Evolutionary conservation across 2,888 invertebrate genomes (phyloP), one percentile per base, ranked within the genome.

Genomic region (Schrankia costaestrigalis): DNA sequence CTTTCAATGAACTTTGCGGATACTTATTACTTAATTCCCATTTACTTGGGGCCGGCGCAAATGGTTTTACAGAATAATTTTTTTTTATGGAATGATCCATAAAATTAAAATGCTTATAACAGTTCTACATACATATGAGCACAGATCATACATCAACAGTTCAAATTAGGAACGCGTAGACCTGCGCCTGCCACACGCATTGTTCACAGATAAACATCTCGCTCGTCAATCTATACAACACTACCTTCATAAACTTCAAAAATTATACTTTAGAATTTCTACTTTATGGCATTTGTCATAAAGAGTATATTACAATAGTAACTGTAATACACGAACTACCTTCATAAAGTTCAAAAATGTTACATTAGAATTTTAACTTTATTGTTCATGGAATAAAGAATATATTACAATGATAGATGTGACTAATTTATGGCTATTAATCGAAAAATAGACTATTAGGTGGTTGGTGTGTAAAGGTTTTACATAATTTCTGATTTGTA

Each of bases 171-270:
- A 56, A 61, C 56, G 41, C 50, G 33, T 58, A 47, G 57, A 63
- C 58, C 60, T 54, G 68, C 48, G 56, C 41, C 42, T 26, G 57
- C 79, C 83, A 80, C 83, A 81, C 82, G 72, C 82, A 80, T 84
- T 82, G 83, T 78, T 68, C 46, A 46, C 62, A 53, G 84, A 84
- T 84, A 81, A 80, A 38, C 59, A 84, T 84, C 83, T 71, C 56
- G 69, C 77, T 74, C 61, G 75, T 75, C 77, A 72, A 75, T 78
- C 72, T 77, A 71, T 65, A 60, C 59, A 51, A 66, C 56, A 56
- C 65, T 64, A 66, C 64, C 70, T 64, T 47, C 41, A 52, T 56
- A 58, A 61, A 47, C 26, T 30, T 17, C n/a, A n/a, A n/a, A n/a
- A n/a, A n/a, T n/a, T n/a, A n/a, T n/a, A n/a, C n/a, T n/a, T n/a